Conservation (phyloP, 2,113 vertebrate genomes). For the Neomonachus schauinslandi region DNA sequence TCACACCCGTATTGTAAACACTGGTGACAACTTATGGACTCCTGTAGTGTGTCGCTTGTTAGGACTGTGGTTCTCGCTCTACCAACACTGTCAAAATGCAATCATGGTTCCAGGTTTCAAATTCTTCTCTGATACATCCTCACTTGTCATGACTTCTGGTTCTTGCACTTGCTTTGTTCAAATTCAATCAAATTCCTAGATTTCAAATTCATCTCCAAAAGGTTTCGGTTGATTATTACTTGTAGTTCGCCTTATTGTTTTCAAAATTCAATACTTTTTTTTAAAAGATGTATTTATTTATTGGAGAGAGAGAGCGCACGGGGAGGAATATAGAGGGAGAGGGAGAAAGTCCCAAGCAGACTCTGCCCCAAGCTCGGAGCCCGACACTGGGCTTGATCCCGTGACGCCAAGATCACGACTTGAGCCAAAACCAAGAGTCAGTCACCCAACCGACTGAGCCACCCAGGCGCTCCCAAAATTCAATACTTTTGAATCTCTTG, state of each 20-base stretch:
- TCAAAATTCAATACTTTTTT: neutral
- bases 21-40: fast-evolving
- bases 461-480: neutral
- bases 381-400: neutral
- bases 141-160: no score
- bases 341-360: neutral
- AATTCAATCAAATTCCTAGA: neutral
- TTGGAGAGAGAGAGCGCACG: no score
- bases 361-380: neutral
- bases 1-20: neutral
- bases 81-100: fast-evolving
- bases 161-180: neutral
- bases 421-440: neutral
- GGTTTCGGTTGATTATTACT: neutral
- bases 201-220: neutral
- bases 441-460: neutral
- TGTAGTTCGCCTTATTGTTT: neutral
- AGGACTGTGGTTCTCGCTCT: fast-evolving
- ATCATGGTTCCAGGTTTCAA: neutral
- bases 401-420: neutral
- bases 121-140: neutral
- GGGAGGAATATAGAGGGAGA: neutral
- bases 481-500: neutral
- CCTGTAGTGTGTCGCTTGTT: fast-evolving
- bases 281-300: neutral